phyloP scores from a whole-genome alignment of 2,888 invertebrate genomes.

The Thymelicus sylvestris region DNA sequence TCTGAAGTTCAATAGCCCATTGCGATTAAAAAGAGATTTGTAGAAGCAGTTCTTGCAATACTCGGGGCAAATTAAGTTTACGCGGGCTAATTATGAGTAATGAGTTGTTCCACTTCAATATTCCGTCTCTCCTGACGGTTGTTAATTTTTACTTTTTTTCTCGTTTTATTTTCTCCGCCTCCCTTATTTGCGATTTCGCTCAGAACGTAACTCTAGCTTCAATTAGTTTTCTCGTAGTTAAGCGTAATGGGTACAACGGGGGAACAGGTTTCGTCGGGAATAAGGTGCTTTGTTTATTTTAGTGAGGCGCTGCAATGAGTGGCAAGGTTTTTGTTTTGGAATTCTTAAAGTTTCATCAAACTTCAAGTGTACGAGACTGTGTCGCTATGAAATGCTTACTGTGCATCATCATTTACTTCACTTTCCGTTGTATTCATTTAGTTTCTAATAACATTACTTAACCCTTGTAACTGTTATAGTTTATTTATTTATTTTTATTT shows the following conservation, averaged over 20 bases:
- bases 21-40: conserved; percentile 18
- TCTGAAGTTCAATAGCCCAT: conserved; percentile 19
- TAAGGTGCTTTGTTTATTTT: conserved; percentile 28
- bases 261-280: conserved; percentile 16
- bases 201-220: conserved; percentile 45
- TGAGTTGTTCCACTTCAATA: conserved; percentile 65
- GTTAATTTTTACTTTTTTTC: conserved; percentile 53
- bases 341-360: neutral
- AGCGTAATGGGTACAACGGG: conserved; percentile 42
- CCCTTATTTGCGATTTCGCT: conserved; percentile 46
- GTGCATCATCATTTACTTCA: no score
- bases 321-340: conserved; percentile 5
- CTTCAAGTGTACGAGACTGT: neutral
- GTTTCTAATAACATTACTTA: no score
- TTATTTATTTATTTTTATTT: no score
- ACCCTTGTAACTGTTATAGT: no score
- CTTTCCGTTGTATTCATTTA: no score
- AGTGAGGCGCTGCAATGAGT: conserved; percentile 7
- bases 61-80: conserved; percentile 66
- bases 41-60: conserved; percentile 39
- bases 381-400: no score
- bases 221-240: conserved; percentile 50
- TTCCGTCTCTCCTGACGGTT: conserved; percentile 53
- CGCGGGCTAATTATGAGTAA: conserved; percentile 74
- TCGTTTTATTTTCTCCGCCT: conserved; percentile 45